A percentile compares a stretch with the other conserved stretches of the same genome.
phyloP scores from a whole-genome alignment of 2,113 vertebrate genomes.

The Saguinus imperator region DNA sequence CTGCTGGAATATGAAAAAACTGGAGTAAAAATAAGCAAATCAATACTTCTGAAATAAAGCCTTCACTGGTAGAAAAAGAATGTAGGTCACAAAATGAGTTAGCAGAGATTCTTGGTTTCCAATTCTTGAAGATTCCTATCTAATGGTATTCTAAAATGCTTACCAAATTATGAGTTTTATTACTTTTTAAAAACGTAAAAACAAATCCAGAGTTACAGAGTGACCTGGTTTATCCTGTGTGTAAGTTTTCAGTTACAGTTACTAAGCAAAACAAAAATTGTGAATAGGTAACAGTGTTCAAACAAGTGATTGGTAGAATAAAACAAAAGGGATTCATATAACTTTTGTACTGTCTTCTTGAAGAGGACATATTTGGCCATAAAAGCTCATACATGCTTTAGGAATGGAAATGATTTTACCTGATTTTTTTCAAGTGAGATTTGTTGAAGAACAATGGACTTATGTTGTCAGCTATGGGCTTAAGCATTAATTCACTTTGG shows the following conservation, averaged over 20 bases:
- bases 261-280: background rate
- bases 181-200: background rate
- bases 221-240: background rate
- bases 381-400: background rate
- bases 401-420: background rate
- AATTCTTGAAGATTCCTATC: background rate
- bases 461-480: background rate
- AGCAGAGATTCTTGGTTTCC: background rate
- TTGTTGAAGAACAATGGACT: background rate
- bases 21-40: slow-evolving; percentile 26
- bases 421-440: background rate
- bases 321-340: background rate
- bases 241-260: background rate
- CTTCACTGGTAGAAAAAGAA: background rate
- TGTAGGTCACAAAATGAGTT: background rate
- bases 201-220: background rate
- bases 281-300: background rate
- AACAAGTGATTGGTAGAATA: background rate
- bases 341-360: background rate
- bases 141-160: background rate
- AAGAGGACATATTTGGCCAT: background rate
- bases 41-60: background rate
- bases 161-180: background rate
- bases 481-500: background rate
- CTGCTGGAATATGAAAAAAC: background rate